Evolutionary conservation across 30 jellyfish, hydroid and myxozoan genomes (phyloP), one percentile per base, ranked within the genome.

Genomic region (Pelagia noctiluca): DNA sequence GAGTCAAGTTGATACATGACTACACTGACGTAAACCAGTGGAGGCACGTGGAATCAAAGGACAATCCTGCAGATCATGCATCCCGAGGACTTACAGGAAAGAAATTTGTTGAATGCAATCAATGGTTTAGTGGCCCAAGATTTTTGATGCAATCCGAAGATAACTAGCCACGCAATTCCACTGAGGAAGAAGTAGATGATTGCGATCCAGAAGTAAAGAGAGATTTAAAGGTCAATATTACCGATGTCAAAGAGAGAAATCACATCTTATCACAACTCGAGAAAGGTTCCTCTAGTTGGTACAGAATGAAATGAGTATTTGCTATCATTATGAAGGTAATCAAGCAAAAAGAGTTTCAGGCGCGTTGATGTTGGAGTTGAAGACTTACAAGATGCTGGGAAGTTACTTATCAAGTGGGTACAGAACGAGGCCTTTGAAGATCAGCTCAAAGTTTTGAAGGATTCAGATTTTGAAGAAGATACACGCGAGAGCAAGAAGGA

Each of bases 61-160:
- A 7, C 80, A 70, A 70, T 38, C 83, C 83, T 5, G 66, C 83
- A 2, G 83, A 70, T 36, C 42, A 70, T 70, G 83, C 70, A 24
- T 70, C 83, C 32, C 72, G 85, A 32, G 89, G 89, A 1, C 57
- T 50, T 19, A 75, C 87, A 3, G 75, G 76, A 48, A 12, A 49
- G 60, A 12, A 73, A 73, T 68, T 50, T 31, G 34, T 24, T 21
- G 73, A 36, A 30, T 22, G 21, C 62, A 75, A 32, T 19, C n/a
- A 75, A 8, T 75, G 87, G 78, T 42, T 75, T 48, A 50, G 21
- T 1, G 87, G 87, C 5, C 87, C 87, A 2, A 33, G 18, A 11
- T 75, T 75, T 57, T 57, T 75, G 21, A 7, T 35, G 60, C 42
- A 49, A 1, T 7, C 63, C 1, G 76, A 75, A 75, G 32, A 31